Conservation (phyloP, 2,888 invertebrate genomes). For the Perdita meconis region DNA sequence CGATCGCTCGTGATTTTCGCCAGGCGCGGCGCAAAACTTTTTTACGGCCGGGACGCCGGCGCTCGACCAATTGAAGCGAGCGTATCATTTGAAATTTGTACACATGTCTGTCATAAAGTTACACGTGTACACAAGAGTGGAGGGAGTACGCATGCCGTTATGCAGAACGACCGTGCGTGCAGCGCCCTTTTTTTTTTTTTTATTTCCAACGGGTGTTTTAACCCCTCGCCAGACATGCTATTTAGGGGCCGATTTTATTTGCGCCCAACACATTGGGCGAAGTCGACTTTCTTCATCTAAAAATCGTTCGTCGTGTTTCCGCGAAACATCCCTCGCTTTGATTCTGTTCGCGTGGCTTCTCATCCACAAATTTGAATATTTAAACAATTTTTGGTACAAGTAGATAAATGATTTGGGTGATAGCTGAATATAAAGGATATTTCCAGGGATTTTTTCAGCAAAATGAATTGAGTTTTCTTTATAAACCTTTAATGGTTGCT, state of each 20-base stretch:
- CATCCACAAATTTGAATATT: no score
- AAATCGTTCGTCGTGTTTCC: slow-evolving; percentile 50
- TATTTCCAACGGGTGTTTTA: slow-evolving; percentile 62
- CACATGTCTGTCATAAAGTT: slow-evolving; percentile 55
- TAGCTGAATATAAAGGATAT: no score
- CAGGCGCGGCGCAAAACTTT: slow-evolving; percentile 2
- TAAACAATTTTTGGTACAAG: no score
- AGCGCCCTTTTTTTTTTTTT: slow-evolving; percentile 65
- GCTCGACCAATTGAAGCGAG: slow-evolving; percentile 33
- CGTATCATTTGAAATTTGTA: slow-evolving; percentile 49
- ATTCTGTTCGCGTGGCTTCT: no score
- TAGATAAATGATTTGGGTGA: no score
- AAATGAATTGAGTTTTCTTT: no score
- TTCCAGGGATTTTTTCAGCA: no score
- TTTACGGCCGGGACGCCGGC: slow-evolving; percentile 24
- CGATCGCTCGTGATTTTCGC: slow-evolving; percentile 12
- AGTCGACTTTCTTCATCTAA: slow-evolving; percentile 54
- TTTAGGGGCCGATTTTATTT: slow-evolving; percentile 70
- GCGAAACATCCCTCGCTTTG: slow-evolving; percentile 21
- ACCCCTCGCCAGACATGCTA: slow-evolving; percentile 67
- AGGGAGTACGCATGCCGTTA: slow-evolving; percentile 44
- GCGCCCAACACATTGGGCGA: slow-evolving; percentile 43
- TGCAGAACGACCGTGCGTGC: slow-evolving; percentile 55
- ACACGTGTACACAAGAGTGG: slow-evolving; percentile 34
- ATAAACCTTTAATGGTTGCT: no score